Percentiles rank a stretch among this genome's conserved stretches.
Evolutionary conservation across 2,797 vertebrate species (phyloP).

Genomic region (Paratrypauchen microcephalus): DNA sequence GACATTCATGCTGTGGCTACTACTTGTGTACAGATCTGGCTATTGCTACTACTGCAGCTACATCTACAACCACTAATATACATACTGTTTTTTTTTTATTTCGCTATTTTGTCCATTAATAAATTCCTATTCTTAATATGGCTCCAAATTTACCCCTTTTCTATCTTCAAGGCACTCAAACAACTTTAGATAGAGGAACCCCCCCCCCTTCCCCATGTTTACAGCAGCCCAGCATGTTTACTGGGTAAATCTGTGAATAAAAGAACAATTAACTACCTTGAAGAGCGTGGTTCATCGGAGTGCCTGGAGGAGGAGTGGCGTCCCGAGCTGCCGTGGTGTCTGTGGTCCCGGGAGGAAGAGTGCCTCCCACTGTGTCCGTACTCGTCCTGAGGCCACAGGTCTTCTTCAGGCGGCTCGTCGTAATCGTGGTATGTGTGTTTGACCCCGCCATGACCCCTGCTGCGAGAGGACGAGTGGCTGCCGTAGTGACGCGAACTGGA

Average conservation of each 20-base stretch:
- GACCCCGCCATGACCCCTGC: slow-evolving; percentile 75
- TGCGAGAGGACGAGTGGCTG: slow-evolving; percentile 89
- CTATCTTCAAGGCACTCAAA: too few species aligned
- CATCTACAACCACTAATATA: not conserved
- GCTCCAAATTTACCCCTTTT: too few species aligned
- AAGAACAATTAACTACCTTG: slow-evolving; percentile 53
- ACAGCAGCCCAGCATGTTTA: too few species aligned
- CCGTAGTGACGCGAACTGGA: slow-evolving; percentile 91
- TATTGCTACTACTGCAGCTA: not conserved
- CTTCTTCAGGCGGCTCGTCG: slow-evolving; percentile 92
- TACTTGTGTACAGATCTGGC: not conserved
- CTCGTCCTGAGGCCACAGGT: slow-evolving; percentile 91
- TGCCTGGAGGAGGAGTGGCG: slow-evolving; percentile 88
- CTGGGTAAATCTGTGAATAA: too few species aligned
- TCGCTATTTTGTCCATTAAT: too few species aligned
- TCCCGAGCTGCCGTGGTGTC: slow-evolving; percentile 86
- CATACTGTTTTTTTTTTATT: too few species aligned
- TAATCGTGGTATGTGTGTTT: slow-evolving; percentile 97
- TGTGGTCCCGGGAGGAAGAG: slow-evolving; percentile 85
- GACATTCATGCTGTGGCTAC: not conserved
- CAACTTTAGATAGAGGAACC: too few species aligned
- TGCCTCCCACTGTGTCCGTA: slow-evolving; percentile 79
- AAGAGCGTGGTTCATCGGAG: slow-evolving; percentile 83
- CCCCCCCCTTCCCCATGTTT: too few species aligned
- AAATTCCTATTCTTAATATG: too few species aligned